Evolutionary conservation across 2,797 vertebrate genomes (phyloP).

Genomic region (Myotis findleyi): DNA sequence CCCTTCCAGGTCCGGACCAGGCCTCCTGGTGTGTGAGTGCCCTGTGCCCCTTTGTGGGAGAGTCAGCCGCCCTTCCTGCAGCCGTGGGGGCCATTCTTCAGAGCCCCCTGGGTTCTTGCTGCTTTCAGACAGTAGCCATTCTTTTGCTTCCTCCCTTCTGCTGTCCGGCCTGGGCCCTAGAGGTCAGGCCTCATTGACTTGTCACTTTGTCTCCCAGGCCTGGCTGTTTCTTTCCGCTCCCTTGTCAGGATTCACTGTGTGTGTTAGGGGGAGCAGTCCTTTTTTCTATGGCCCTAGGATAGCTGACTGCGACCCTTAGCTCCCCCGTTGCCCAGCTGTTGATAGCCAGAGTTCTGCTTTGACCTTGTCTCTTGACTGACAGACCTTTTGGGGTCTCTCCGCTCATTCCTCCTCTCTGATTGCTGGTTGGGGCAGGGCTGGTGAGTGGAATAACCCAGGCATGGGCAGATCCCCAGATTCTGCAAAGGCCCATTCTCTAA

Average conservation of each 20-base stretch:
- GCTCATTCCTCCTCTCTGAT: not conserved
- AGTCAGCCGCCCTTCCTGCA: not conserved
- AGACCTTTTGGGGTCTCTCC: not conserved
- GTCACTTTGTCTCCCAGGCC: conserved; percentile 54
- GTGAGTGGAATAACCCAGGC: not conserved
- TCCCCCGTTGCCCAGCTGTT: conserved; percentile 11
- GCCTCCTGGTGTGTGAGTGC: not conserved
- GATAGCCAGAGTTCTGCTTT: not conserved
- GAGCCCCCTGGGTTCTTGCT: not conserved
- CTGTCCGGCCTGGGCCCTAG: conserved; percentile 12
- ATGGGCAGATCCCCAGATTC: not conserved
- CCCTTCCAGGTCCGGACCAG: not conserved
- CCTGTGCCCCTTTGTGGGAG: not conserved
- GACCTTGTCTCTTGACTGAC: conserved; percentile 40
- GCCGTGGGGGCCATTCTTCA: not conserved
- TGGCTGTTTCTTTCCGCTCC: not conserved
- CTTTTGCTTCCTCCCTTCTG: not conserved
- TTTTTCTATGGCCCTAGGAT: conserved; percentile 42
- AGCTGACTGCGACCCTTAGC: not conserved
- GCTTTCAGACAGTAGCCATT: not conserved
- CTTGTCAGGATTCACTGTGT: not conserved
- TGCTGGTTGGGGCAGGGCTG: not conserved
- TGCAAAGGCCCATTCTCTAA: conserved; percentile 28
- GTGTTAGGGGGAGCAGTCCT: not conserved
- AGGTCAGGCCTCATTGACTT: conserved; percentile 48